Conservation (phyloP, 1,140 invertebrate genomes). For the Papilio dardanus region DNA sequence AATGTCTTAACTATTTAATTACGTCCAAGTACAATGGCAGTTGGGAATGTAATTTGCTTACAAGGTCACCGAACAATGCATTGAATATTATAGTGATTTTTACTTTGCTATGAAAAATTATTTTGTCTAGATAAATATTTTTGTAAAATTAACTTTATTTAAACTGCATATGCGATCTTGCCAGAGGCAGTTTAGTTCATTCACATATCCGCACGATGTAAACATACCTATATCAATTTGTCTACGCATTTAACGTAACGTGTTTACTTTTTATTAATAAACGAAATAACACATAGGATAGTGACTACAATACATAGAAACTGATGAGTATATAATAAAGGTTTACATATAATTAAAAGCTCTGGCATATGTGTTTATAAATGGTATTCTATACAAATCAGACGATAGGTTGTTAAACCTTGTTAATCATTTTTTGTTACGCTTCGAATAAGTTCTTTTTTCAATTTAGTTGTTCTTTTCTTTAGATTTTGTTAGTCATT, state of each 20-base stretch:
- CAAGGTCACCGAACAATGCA: conserved; percentile 32
- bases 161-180: too few species aligned
- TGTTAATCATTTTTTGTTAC: not conserved
- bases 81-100: conserved; percentile 1
- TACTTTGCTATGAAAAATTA: conserved; percentile 3
- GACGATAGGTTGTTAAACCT: not conserved
- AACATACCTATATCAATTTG: not conserved
- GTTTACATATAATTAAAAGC: not conserved
- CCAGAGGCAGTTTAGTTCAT: too few species aligned
- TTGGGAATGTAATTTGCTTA: conserved; percentile 35
- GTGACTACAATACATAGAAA: not conserved
- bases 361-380: not conserved
- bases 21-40: conserved; percentile 27
- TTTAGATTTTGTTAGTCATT: not conserved
- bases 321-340: not conserved
- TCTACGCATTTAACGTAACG: too few species aligned
- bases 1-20: conserved; percentile 38
- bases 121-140: too few species aligned
- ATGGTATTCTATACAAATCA: not conserved
- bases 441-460: not conserved
- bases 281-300: too few species aligned
- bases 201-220: not conserved
- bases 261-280: not conserved
- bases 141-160: too few species aligned
- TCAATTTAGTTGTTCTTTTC: not conserved